Conservation (phyloP, 2,113 vertebrate species). For the Phrynocephalus versicolor region DNA sequence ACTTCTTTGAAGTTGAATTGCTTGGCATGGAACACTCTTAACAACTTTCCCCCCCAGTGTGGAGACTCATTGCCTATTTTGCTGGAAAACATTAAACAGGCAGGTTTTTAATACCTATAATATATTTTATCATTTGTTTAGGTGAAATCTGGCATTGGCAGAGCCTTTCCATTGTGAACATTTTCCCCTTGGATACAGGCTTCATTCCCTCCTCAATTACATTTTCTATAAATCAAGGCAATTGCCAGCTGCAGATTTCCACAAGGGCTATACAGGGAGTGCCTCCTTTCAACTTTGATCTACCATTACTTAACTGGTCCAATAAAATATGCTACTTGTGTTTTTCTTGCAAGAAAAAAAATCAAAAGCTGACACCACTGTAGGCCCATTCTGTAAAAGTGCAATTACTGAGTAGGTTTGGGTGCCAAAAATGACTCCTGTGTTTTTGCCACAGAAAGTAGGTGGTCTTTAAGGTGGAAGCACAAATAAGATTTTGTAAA, state of each 20-base stretch:
- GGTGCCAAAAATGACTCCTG: neutral
- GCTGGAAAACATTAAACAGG: constrained; percentile 27
- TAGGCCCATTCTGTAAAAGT: neutral
- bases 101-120: constrained; percentile 25
- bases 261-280: neutral
- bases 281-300: constrained; percentile 25
- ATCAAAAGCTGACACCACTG: constrained; percentile 18
- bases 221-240: constrained; percentile 43
- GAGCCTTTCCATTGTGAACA: constrained; percentile 39
- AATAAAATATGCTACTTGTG: constrained; percentile 14
- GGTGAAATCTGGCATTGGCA: constrained; percentile 40
- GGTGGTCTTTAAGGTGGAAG: neutral
- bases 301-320: constrained; percentile 21
- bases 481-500: neutral
- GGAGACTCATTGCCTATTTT: constrained; percentile 33
- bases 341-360: constrained; percentile 22
- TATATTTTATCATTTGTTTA: neutral
- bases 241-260: constrained; percentile 33
- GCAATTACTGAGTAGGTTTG: neutral
- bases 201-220: constrained; percentile 8
- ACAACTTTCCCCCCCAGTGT: constrained; percentile 31
- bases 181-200: neutral
- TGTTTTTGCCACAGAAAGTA: neutral
- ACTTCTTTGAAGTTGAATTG: constrained; percentile 40
- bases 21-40: constrained; percentile 30